phyloP scores from a whole-genome alignment of 2,113 vertebrate genomes.

The Phalacrocorax pelagicus region DNA sequence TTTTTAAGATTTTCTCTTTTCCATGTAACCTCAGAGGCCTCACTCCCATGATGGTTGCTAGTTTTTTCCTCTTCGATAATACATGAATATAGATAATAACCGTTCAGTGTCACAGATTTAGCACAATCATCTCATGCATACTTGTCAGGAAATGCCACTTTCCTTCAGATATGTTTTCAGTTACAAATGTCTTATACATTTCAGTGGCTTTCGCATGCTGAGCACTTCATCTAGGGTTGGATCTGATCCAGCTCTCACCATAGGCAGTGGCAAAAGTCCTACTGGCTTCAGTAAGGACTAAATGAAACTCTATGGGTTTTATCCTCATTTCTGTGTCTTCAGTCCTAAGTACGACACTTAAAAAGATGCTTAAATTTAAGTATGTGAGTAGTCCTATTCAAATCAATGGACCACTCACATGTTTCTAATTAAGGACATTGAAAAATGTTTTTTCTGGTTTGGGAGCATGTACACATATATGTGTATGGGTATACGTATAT shows the following conservation, averaged over 20 bases:
- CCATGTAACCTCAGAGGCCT: neutral
- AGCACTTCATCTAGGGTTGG: neutral
- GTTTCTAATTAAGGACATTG: neutral
- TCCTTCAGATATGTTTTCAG: neutral
- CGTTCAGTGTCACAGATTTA: neutral
- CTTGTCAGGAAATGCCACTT: neutral
- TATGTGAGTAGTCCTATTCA: neutral
- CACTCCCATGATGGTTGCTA: neutral
- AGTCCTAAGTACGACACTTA: neutral
- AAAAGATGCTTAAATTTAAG: neutral
- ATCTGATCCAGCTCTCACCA: neutral
- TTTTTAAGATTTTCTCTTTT: constrained; percentile 3
- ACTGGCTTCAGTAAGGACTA: neutral
- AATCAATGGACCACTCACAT: neutral
- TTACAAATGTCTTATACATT: neutral
- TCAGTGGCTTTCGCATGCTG: neutral
- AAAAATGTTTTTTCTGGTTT: neutral
- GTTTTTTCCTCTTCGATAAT: neutral
- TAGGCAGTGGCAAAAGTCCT: neutral
- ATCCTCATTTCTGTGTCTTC: neutral
- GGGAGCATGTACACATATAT: neutral
- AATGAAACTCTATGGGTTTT: neutral
- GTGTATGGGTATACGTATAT: neutral
- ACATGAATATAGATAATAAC: neutral
- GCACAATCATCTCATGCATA: neutral